Conservation (phyloP, 1,140 invertebrate genomes). For the Conus ventricosus region DNA sequence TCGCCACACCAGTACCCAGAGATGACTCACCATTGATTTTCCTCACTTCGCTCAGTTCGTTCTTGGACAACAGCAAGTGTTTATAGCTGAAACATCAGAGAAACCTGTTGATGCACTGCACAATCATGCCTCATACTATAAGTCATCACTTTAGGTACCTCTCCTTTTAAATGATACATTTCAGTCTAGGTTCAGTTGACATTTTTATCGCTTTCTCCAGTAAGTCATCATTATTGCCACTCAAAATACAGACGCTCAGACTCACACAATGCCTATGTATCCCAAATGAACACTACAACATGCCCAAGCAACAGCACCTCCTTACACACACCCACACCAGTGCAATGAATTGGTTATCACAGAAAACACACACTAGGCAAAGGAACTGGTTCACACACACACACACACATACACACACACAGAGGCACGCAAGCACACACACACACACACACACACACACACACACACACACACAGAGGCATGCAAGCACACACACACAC, state of each 20-base stretch:
- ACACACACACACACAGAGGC: not conserved
- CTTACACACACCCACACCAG: not conserved
- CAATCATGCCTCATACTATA: too few species aligned
- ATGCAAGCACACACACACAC: constrained; percentile 33
- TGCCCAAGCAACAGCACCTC: not conserved
- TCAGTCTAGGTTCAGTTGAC: too few species aligned
- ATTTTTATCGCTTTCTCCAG: too few species aligned
- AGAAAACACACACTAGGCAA: not conserved
- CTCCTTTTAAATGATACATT: too few species aligned
- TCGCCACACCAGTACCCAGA: too few species aligned
- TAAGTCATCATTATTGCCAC: too few species aligned
- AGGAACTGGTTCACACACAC: too few species aligned
- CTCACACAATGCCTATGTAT: not conserved
- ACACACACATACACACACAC: too few species aligned
- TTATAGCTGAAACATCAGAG: constrained; percentile 74
- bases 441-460: not conserved
- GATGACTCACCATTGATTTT: constrained; percentile 71
- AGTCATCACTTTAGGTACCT: too few species aligned
- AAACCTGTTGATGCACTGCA: not conserved
- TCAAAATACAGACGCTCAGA: too few species aligned
- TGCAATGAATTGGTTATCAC: not conserved
- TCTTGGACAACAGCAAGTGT: constrained; percentile 73
- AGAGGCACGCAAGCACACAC: too few species aligned
- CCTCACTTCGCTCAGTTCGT: constrained; percentile 74
- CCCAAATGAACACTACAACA: not conserved